Evolutionary conservation across 2,888 invertebrate genomes (phyloP).

Genomic region (Drosophila histrio): DNA sequence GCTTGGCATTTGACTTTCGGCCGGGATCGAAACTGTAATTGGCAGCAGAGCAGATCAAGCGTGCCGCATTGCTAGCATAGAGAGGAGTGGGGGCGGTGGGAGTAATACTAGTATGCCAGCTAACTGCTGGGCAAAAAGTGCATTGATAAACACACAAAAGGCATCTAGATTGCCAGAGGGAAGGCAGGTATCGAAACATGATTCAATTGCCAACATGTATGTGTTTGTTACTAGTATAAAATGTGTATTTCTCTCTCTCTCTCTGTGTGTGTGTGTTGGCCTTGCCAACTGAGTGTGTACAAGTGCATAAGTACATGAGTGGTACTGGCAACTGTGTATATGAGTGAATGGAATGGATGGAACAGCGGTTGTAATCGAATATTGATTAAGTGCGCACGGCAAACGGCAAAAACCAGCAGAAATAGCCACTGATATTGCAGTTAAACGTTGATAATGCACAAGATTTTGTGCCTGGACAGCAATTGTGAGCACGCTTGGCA

Average conservation of each 20-base stretch:
- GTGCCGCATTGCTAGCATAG: slow-evolving; percentile 29
- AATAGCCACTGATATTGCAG: slow-evolving; percentile 68
- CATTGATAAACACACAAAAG: slow-evolving; percentile 53
- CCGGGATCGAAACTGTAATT: slow-evolving; percentile 56
- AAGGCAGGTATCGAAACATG: slow-evolving; percentile 45
- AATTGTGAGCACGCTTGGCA: slow-evolving; percentile 21
- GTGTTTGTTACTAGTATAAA: slow-evolving; percentile 40
- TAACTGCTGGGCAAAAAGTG: slow-evolving; percentile 39
- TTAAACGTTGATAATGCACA: slow-evolving; percentile 75
- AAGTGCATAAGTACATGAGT: slow-evolving; percentile 13
- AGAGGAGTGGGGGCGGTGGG: not conserved
- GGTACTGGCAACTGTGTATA: slow-evolving; percentile 9
- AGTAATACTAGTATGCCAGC: not conserved
- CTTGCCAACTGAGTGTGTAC: slow-evolving; percentile 22
- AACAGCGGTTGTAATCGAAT: slow-evolving; percentile 66
- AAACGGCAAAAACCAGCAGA: slow-evolving; percentile 2
- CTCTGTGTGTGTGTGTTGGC: slow-evolving; percentile 6
- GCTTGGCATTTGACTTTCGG: slow-evolving; percentile 63
- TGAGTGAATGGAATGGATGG: slow-evolving; percentile 18
- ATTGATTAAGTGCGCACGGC: slow-evolving; percentile 70
- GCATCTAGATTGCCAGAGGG: slow-evolving; percentile 13
- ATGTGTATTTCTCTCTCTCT: too few species aligned
- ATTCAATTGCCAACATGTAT: slow-evolving; percentile 72
- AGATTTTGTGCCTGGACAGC: slow-evolving; percentile 36
- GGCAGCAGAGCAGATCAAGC: slow-evolving; percentile 58